Evolutionary conservation across 2,113 vertebrate genomes (phyloP).

Genomic region (Isurus oxyrinchus): DNA sequence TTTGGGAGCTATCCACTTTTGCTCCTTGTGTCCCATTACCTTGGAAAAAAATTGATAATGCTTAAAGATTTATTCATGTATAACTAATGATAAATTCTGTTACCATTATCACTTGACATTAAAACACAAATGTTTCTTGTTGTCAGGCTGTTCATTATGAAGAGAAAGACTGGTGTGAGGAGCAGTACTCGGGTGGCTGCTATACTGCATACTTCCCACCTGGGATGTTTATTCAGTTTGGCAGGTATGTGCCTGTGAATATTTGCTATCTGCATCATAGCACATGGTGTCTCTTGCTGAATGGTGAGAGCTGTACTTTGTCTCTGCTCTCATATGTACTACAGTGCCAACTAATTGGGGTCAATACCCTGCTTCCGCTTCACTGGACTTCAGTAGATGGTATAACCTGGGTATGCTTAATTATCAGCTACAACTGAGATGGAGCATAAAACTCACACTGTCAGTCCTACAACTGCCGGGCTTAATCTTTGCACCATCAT

Average conservation of each 20-base stretch:
- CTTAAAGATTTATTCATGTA: not conserved
- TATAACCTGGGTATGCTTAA: not conserved
- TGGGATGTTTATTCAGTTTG: conserved; percentile 42
- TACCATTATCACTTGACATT: not conserved
- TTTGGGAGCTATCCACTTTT: no score
- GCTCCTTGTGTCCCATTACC: not conserved
- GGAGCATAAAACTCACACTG: not conserved
- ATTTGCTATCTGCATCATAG: not conserved
- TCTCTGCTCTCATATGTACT: not conserved
- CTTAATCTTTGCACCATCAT: not conserved
- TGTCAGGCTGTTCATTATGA: conserved; percentile 43
- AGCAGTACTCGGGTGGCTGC: conserved; percentile 43
- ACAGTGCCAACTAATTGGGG: not conserved
- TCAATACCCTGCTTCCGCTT: not conserved
- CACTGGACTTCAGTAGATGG: not conserved
- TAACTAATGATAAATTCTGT: not conserved
- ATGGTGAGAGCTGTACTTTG: not conserved
- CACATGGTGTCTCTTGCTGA: not conserved
- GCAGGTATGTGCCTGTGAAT: conserved; percentile 38
- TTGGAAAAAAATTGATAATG: not conserved
- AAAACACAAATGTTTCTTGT: not conserved
- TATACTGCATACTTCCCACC: conserved; percentile 43
- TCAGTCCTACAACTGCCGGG: not conserved
- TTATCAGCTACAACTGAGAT: not conserved
- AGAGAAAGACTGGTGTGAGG: conserved; percentile 44